These are phyloP conservation scores for Dryoscopus gambensis DNA, from an alignment of 2,113 vertebrate species.

Conservation along the genomic window DNA sequence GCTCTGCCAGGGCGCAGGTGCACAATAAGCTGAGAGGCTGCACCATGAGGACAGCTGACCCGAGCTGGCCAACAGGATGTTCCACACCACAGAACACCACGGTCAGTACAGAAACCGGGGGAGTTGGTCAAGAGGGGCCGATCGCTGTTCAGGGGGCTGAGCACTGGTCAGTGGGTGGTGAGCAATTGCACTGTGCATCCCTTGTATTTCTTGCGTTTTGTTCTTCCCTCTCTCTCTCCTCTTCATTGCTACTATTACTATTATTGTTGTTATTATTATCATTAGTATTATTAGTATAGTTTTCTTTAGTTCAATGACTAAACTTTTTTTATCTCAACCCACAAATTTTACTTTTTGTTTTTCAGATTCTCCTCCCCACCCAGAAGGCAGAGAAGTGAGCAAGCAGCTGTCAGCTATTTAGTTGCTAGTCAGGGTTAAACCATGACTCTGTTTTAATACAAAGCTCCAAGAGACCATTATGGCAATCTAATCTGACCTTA, in stretches of 20 bases:
- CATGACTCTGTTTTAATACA: neutral
- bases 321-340: neutral
- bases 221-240: neutral
- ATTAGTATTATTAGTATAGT: neutral
- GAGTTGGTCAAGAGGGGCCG: neutral
- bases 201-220: neutral
- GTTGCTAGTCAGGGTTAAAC: neutral
- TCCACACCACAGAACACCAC: neutral
- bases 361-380: neutral
- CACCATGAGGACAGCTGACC: neutral
- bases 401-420: neutral
- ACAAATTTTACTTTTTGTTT: neutral
- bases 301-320: neutral
- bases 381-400: neutral
- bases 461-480: neutral
- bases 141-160: fast-evolving
- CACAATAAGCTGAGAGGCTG: neutral
- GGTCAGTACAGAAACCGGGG: neutral
- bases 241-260: neutral
- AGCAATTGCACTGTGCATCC: neutral
- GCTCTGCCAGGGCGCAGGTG: neutral
- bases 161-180: fast-evolving
- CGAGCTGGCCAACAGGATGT: neutral
- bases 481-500: neutral
- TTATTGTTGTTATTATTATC: neutral